Conservation (phyloP, 92 coral and sea anemone species). For the Virgularia gustaviana region DNA sequence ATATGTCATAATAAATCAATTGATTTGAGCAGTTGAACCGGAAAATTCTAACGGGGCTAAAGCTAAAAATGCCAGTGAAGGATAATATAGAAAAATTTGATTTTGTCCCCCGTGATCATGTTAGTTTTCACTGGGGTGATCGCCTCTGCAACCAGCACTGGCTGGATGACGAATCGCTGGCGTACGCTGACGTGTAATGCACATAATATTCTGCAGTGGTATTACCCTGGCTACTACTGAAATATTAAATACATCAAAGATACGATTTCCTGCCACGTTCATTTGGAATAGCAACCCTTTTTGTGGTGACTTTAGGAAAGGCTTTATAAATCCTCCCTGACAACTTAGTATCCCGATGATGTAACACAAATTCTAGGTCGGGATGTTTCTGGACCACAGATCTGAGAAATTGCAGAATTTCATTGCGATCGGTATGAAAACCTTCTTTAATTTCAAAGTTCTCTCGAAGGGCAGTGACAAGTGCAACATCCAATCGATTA, state of each 20-base stretch:
- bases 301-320: conserved; percentile 86
- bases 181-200: too few relatives aligned
- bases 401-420: conserved; percentile 76
- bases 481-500: conserved; percentile 68
- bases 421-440: conserved; percentile 65
- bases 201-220: too few relatives aligned
- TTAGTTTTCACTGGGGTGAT: too few relatives aligned
- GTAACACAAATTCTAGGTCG: conserved; percentile 71
- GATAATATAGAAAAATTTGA: too few relatives aligned
- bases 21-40: too few relatives aligned
- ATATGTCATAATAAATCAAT: too few relatives aligned
- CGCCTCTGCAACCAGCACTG: too few relatives aligned
- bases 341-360: conserved; percentile 80
- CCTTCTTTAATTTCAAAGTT: conserved; percentile 77
- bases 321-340: conserved; percentile 88
- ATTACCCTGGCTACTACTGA: too few relatives aligned
- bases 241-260: conserved; percentile 40
- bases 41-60: too few relatives aligned
- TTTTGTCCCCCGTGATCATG: too few relatives aligned
- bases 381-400: conserved; percentile 66
- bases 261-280: conserved; percentile 90
- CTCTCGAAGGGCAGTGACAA: conserved; percentile 67
- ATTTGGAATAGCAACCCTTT: conserved; percentile 73
- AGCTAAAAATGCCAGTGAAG: too few relatives aligned
- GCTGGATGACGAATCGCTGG: too few relatives aligned